Evolutionary conservation across 2,888 invertebrate species (phyloP).

Genomic region (Pterobdella sp.): DNA sequence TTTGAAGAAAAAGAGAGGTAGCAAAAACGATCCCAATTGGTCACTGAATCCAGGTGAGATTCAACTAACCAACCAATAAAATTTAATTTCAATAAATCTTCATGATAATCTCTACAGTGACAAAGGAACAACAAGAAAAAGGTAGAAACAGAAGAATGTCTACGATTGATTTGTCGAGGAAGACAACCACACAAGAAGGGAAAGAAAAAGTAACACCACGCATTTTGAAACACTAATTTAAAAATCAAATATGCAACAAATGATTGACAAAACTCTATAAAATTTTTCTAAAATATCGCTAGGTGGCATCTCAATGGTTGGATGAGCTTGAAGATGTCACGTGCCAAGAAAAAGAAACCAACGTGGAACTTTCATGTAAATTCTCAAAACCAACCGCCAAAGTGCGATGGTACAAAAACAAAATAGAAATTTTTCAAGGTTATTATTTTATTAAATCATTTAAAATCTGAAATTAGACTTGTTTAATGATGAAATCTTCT

Average conservation of each 20-base stretch:
- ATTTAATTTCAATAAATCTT: neutral
- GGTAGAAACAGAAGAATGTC: conserved; percentile 43
- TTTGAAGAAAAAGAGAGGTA: conserved; percentile 53
- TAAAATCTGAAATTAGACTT: too few species aligned
- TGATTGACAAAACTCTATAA: neutral
- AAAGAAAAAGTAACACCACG: conserved; percentile 30
- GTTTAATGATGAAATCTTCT: too few species aligned
- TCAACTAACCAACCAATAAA: neutral
- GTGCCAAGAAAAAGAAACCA: conserved; percentile 93
- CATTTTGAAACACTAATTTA: too few species aligned
- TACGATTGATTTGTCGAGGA: conserved; percentile 46
- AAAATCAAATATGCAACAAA: neutral
- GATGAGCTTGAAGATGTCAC: conserved; percentile 87
- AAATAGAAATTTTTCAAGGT: conserved; percentile 85
- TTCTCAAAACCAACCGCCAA: conserved; percentile 84
- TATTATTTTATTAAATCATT: too few species aligned
- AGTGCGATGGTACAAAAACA: conserved; percentile 54
- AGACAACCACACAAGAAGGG: conserved; percentile 39
- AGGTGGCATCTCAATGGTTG: conserved; percentile 60
- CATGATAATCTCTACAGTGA: conserved; percentile 27
- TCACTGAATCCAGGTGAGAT: conserved; percentile 64
- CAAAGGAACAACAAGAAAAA: conserved; percentile 33
- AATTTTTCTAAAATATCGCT: neutral
- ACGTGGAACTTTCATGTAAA: conserved; percentile 81
- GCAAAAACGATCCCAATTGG: conserved; percentile 84